Base-by-base conservation (phyloP, 2,888 invertebrate genomes). In the Leptopilina drosophilae region DNA sequence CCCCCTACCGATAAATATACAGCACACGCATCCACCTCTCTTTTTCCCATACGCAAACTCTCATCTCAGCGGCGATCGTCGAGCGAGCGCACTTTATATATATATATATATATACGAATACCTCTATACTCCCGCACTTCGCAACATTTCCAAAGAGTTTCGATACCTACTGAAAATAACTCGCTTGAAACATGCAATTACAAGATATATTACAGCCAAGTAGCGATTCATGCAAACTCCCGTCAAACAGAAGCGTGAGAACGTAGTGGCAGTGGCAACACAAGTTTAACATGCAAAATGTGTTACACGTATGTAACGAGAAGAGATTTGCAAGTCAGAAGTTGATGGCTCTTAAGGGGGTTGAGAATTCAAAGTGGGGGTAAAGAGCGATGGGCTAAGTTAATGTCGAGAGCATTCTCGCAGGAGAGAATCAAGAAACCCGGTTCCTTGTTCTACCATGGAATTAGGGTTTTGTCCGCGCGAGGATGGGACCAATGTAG, bases 171-270 rank as follows among this genome's bases (percentile, higher is more conserved):
- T 82, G 79, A 82, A 42, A 83, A 81, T 82, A 79, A 78, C 78
- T 76, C 79, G 79, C 75, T 78, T 77, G 83, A 81, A 84, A 81
- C 83, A 82, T 82, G 86, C 85, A 86, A 86, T 86, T 86, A 85
- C 85, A 82, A 82, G 83, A 85, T 85, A 84, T 53, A 53, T 46
- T 86, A 85, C 81, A 83, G 67, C 78, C 82, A 81, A 82, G 81
- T 83, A 83, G 77, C 82, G 80, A 81, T 81, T 78, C 79, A 80
- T 82, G 83, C 81, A 81, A 49, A 79, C 81, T 80, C 67, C 77
- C 82, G 84, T 84, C 84, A 82, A 85, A 85, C 85, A 82, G 85
- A 85, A 85, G 85, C 86, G 86, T 87, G 86, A 86, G 86, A 87
- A 85, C 81, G 83, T 33, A 33, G 33, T 78, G 82, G 80, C 75